Evolutionary conservation across 2,888 invertebrate species (phyloP).

Genomic region (Xestia sexstrigata): DNA sequence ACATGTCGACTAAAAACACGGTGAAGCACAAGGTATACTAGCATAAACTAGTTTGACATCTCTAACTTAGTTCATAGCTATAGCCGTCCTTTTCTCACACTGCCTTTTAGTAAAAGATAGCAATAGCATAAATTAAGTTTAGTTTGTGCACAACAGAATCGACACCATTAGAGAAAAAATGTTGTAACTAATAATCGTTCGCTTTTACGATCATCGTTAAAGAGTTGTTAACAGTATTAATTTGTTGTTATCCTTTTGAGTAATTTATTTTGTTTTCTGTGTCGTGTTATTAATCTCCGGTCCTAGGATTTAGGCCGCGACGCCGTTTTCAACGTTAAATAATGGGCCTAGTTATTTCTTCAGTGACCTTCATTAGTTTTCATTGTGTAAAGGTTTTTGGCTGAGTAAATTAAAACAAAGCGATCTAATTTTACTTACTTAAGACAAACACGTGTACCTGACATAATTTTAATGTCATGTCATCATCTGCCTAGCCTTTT

Average conservation of each 20-base stretch:
- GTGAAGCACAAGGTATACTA: no score
- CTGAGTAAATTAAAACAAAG: constrained; percentile 40
- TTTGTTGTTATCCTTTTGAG: constrained; percentile 10
- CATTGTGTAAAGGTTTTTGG: constrained; percentile 36
- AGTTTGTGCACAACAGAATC: no score
- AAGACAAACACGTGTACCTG: background rate
- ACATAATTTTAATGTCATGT: background rate
- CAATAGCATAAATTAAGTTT: no score
- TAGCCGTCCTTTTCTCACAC: no score
- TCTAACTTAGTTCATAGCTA: no score
- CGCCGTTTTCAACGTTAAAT: constrained; percentile 34
- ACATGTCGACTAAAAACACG: no score
- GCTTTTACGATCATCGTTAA: constrained; percentile 7
- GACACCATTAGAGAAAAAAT: background rate
- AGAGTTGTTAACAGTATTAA: constrained; percentile 12
- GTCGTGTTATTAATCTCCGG: constrained; percentile 37
- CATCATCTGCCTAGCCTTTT: background rate
- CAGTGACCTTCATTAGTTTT: constrained; percentile 54
- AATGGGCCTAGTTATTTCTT: constrained; percentile 45
- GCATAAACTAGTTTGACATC: no score
- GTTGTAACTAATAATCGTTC: background rate
- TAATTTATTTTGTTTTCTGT: constrained; percentile 37
- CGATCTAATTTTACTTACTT: constrained; percentile 1
- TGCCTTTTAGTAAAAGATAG: no score
- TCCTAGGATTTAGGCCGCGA: constrained; percentile 32